These are phyloP conservation scores for Anorthoa munda DNA, from an alignment of 2,888 invertebrate genomes.

Conservation along the genomic window DNA sequence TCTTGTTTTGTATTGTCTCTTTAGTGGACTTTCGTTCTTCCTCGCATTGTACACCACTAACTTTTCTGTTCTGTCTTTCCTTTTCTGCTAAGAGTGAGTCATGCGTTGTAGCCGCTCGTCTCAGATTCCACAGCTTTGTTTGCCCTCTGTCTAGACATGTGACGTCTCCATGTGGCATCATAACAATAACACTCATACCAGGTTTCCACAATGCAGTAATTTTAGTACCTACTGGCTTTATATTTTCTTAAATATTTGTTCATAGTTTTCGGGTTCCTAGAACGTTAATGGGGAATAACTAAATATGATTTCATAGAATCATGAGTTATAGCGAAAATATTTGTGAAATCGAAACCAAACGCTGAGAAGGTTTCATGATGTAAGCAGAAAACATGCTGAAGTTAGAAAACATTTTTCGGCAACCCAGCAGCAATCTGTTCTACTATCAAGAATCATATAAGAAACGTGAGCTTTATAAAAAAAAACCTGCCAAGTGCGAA, in stretches of 20 bases:
- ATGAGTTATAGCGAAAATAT: too few species aligned
- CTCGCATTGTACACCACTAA: background rate
- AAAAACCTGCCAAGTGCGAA: too few species aligned
- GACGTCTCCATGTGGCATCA: conserved; percentile 18
- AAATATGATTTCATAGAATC: background rate
- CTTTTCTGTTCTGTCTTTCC: conserved; percentile 17
- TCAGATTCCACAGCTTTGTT: conserved; percentile 47
- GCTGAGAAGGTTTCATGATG: too few species aligned
- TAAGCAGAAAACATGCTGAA: too few species aligned
- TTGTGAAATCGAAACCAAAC: too few species aligned
- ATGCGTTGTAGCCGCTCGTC: conserved; percentile 50
- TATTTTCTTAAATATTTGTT: background rate
- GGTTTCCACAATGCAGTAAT: conserved; percentile 6
- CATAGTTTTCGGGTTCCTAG: background rate
- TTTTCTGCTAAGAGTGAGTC: conserved; percentile 37
- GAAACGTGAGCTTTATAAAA: too few species aligned
- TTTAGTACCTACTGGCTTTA: background rate
- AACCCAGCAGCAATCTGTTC: too few species aligned
- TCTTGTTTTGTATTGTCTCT: too few species aligned
- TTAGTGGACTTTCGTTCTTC: background rate
- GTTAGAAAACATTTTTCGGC: too few species aligned
- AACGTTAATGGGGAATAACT: background rate
- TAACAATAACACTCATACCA: conserved; percentile 3
- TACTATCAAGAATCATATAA: too few species aligned
- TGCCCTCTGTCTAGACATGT: conserved; percentile 54